These are phyloP conservation scores for Amblyteles armatorius DNA, from an alignment of 2,888 invertebrate species.

Conservation along the genomic window DNA sequence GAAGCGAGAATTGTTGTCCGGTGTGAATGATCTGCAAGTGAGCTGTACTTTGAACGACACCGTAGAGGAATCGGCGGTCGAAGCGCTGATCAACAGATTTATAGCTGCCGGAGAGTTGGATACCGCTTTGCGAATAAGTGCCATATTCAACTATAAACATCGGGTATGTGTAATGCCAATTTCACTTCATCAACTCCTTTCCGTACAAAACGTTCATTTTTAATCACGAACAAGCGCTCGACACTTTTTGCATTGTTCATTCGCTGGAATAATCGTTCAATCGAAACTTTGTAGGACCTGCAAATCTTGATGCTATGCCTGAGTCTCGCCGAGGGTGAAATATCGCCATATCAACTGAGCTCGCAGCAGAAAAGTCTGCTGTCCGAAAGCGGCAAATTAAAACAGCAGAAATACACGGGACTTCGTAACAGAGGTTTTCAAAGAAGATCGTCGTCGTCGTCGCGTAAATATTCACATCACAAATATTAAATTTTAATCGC, in stretches of 20 bases:
- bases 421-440: conserved; percentile 75
- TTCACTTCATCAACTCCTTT: background rate
- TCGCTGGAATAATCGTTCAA: too few relatives aligned
- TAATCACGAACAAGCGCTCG: too few relatives aligned
- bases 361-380: conserved; percentile 88
- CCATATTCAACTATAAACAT: conserved; percentile 81
- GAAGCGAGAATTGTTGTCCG: conserved; percentile 79
- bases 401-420: conserved; percentile 73
- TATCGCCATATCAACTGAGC: conserved; percentile 88
- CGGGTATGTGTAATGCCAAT: conserved; percentile 72
- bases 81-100: conserved; percentile 85
- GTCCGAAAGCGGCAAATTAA: conserved; percentile 70
- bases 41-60: conserved; percentile 74
- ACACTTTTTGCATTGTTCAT: too few relatives aligned
- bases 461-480: conserved; percentile 66
- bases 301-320: conserved; percentile 88
- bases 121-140: conserved; percentile 87
- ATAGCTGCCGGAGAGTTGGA: conserved; percentile 87
- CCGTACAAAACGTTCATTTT: background rate
- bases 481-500: background rate
- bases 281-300: conserved; percentile 83
- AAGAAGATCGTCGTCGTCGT: conserved; percentile 74
- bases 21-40: conserved; percentile 74
- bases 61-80: conserved; percentile 75
- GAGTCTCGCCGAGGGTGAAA: conserved; percentile 88